These are phyloP conservation scores for Stenotaenia linearis DNA, from an alignment of 2,888 invertebrate species.

Conservation along the genomic window DNA sequence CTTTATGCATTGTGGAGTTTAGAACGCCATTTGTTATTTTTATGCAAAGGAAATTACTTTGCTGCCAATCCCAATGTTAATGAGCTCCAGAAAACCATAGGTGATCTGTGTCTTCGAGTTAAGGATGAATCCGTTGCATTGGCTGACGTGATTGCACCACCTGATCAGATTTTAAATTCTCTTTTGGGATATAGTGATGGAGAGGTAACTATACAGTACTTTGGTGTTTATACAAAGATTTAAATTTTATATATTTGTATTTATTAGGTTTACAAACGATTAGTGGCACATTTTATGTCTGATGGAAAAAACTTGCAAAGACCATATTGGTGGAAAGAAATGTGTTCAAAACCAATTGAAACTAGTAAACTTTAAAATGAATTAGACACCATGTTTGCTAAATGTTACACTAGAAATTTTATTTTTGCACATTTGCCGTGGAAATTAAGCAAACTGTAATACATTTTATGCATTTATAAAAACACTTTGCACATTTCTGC, in stretches of 20 bases:
- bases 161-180: not conserved
- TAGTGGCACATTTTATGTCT: not conserved
- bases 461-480: too few relatives aligned
- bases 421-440: too few relatives aligned
- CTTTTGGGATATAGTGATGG: not conserved
- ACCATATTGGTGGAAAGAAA: not conserved
- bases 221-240: not conserved
- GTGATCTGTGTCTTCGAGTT: not conserved
- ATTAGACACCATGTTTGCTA: too few relatives aligned
- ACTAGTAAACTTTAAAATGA: too few relatives aligned
- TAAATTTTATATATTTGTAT: not conserved
- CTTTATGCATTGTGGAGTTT: conserved; percentile 49
- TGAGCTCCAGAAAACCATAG: not conserved
- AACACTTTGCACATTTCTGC: too few relatives aligned
- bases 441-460: too few relatives aligned
- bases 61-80: not conserved
- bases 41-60: conserved; percentile 58
- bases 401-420: too few relatives aligned
- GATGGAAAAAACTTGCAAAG: not conserved
- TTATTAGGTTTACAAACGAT: not conserved
- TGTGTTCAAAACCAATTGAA: too few relatives aligned
- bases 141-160: not conserved
- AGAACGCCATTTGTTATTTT: conserved; percentile 64
- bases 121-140: not conserved
- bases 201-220: not conserved